Conservation (phyloP, 2,113 vertebrate species). For the Campylomormyrus numenius region DNA sequence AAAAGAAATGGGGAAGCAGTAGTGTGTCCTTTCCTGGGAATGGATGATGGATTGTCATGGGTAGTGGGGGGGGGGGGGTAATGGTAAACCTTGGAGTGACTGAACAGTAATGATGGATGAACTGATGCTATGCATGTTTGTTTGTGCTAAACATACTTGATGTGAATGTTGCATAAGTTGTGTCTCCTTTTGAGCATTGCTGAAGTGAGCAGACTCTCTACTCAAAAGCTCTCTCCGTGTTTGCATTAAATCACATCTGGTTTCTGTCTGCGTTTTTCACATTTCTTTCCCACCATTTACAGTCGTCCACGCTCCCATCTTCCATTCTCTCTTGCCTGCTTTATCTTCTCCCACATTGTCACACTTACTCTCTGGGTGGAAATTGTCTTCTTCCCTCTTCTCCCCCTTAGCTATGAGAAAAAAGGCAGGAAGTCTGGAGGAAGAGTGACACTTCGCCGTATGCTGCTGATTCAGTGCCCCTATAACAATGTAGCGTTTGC, state of each 20-base stretch:
- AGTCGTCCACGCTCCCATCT: neutral
- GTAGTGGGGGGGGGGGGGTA: no score
- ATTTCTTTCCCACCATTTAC: conserved; percentile 36
- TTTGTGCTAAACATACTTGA: neutral
- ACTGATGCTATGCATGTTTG: neutral
- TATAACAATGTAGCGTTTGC: neutral
- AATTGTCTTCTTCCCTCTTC: conserved; percentile 26
- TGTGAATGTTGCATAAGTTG: neutral
- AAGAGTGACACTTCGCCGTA: neutral
- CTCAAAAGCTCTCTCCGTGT: neutral
- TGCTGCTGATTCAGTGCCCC: neutral
- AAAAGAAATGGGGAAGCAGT: neutral
- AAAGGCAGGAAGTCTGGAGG: conserved; percentile 11
- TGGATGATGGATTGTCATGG: neutral
- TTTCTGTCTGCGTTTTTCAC: conserved; percentile 49
- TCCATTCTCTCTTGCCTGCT: conserved; percentile 37
- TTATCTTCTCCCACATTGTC: conserved; percentile 29
- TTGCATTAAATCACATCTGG: conserved; percentile 46
- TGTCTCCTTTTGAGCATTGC: neutral
- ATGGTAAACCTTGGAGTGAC: neutral
- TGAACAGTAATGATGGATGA: neutral
- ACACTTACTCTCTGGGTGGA: conserved; percentile 30
- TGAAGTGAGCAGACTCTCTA: neutral
- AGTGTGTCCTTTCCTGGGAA: neutral
- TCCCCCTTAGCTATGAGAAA: neutral